Conservation (phyloP, 2,797 vertebrate genomes). For the Ibycter americanus region DNA sequence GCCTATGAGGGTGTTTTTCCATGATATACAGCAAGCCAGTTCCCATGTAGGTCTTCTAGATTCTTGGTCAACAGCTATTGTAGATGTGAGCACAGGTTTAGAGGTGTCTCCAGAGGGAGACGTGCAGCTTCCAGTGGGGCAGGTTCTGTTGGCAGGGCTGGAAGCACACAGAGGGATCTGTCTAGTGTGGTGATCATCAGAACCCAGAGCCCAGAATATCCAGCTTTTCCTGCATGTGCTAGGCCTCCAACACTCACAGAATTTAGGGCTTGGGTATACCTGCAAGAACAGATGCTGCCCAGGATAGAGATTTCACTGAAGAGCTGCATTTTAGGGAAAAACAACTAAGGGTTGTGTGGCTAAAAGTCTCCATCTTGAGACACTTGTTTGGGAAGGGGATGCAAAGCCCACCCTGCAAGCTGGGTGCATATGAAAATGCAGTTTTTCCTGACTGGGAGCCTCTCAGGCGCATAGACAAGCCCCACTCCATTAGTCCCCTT, state of each 20-base stretch:
- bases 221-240: not conserved
- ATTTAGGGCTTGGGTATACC: not conserved
- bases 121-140: not conserved
- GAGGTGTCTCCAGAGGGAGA: fast-evolving
- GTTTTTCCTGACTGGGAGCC: not conserved
- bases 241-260: not conserved
- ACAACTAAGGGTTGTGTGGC: not conserved
- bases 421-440: not conserved
- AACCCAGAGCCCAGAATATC: not conserved
- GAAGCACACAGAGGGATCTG: not conserved
- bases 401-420: not conserved
- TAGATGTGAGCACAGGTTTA: not conserved
- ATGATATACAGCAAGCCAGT: not conserved
- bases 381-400: not conserved
- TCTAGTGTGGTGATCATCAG: fast-evolving
- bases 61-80: not conserved
- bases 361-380: not conserved
- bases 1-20: not conserved
- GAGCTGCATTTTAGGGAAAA: not conserved
- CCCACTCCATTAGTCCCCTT: not conserved
- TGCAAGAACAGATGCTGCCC: not conserved
- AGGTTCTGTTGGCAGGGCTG: not conserved
- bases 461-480: not conserved
- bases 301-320: not conserved
- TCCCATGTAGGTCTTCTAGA: not conserved